Conservation (phyloP, 2,797 vertebrate species). For the Protosalanx chinensis region DNA sequence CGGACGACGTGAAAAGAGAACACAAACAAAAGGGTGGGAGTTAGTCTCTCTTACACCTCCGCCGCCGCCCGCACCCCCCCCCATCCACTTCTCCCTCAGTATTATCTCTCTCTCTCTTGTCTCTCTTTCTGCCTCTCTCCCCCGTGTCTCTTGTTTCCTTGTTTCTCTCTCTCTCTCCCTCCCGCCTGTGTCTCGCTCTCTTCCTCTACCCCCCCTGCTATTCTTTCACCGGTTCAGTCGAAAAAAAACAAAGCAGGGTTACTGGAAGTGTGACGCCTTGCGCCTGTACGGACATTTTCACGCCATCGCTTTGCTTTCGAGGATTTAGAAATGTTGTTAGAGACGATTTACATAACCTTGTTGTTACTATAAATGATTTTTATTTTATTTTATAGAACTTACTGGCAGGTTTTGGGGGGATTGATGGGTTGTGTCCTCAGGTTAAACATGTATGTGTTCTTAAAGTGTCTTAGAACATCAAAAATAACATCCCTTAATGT, state of each 20-base stretch:
- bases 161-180: constrained; percentile 35
- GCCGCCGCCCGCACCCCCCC: constrained; percentile 6
- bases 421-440: constrained; percentile 34
- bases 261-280: not conserved
- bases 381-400: constrained; percentile 15
- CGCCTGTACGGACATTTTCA: not conserved
- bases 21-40: constrained; percentile 49
- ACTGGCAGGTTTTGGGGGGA: not conserved
- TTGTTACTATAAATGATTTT: not conserved
- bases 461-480: not conserved
- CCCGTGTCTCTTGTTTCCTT: not conserved
- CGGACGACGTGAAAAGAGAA: constrained; percentile 44
- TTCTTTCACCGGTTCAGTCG: constrained; percentile 6
- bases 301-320: not conserved
- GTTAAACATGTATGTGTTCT: constrained; percentile 24
- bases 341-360: not conserved
- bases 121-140: constrained; percentile 14
- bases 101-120: constrained; percentile 12
- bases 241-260: not conserved
- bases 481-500: not conserved
- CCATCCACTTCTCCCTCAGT: not conserved
- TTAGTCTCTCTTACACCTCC: constrained; percentile 17
- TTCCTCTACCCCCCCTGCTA: not conserved
- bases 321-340: not conserved
- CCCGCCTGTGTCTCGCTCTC: constrained; percentile 13